phyloP scores from a whole-genome alignment of 35 echinoderm and acorn worm species.

The Heliocidaris tuberculata region DNA sequence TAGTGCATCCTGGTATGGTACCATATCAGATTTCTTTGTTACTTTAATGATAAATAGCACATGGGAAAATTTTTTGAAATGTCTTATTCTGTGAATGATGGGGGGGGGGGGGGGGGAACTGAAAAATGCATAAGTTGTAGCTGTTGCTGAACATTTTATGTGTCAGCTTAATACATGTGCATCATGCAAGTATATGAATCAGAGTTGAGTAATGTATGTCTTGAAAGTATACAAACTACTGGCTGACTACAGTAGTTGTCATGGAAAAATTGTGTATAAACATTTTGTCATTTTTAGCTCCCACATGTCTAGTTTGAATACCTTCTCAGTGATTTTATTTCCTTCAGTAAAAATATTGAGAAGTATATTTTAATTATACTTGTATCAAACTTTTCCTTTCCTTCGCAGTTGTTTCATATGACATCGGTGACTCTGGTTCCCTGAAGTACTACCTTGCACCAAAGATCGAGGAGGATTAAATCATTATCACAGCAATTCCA shows the following conservation, averaged over 20 bases:
- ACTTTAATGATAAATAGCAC: no score
- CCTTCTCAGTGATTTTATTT: neutral
- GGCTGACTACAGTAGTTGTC: neutral
- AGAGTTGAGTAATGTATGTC: no score
- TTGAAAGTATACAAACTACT: no score
- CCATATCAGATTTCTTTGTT: no score
- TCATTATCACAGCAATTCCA: neutral
- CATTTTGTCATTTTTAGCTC: neutral
- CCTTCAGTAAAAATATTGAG: neutral
- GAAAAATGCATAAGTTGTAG: no score
- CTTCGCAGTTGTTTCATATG: constrained; percentile 88
- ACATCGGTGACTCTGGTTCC: constrained; percentile 74
- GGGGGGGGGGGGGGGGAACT: no score
- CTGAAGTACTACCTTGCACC: constrained; percentile 92
- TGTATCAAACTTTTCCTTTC: constrained; percentile 34
- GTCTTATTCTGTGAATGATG: no score
- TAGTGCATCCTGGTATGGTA: no score
- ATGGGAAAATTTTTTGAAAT: no score
- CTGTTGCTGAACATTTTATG: no score
- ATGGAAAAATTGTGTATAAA: neutral
- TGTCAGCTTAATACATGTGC: no score
- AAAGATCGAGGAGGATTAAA: constrained; percentile 86
- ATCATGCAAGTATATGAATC: no score
- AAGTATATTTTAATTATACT: neutral
- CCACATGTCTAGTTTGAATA: neutral